Conservation (phyloP, 1,140 invertebrate species). For the Physella acuta region DNA sequence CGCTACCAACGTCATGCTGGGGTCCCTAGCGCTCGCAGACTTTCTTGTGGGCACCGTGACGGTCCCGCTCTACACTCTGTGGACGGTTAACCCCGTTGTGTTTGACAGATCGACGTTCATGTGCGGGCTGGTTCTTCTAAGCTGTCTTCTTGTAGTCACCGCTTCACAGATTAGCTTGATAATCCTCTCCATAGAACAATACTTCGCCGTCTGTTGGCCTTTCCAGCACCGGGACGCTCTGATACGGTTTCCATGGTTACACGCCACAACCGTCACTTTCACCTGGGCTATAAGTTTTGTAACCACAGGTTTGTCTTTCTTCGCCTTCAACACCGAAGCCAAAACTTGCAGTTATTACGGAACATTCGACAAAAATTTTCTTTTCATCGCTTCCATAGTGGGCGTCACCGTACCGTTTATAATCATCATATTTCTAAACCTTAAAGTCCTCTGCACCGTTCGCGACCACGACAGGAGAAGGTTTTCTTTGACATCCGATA, state of each 20-base stretch:
- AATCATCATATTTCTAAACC: constrained; percentile 13
- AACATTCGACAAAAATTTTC: constrained; percentile 16
- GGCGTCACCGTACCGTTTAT: constrained; percentile 15
- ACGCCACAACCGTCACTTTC: not conserved
- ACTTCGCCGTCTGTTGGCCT: constrained; percentile 21
- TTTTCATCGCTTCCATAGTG: constrained; percentile 9
- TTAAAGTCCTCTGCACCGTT: constrained; percentile 17
- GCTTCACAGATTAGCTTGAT: constrained; percentile 22
- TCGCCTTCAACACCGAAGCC: not conserved
- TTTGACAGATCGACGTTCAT: not conserved
- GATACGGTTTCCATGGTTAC: not conserved
- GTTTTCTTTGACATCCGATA: too few species aligned
- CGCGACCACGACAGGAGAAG: not conserved
- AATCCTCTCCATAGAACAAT: constrained; percentile 10
- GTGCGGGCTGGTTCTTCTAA: constrained; percentile 19
- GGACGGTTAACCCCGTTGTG: constrained; percentile 2
- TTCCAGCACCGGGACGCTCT: constrained; percentile 22
- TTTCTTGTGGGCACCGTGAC: constrained; percentile 7
- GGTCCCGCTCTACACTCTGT: constrained; percentile 10
- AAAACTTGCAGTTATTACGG: constrained; percentile 21
- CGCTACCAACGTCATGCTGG: constrained; percentile 8
- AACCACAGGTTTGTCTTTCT: constrained; percentile 7
- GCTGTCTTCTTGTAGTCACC: constrained; percentile 18
- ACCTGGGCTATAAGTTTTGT: constrained; percentile 5
- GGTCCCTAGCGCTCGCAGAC: constrained; percentile 11